Evolutionary conservation across 2,113 vertebrate genomes (phyloP).

Genomic region (Nesogale talazaci): DNA sequence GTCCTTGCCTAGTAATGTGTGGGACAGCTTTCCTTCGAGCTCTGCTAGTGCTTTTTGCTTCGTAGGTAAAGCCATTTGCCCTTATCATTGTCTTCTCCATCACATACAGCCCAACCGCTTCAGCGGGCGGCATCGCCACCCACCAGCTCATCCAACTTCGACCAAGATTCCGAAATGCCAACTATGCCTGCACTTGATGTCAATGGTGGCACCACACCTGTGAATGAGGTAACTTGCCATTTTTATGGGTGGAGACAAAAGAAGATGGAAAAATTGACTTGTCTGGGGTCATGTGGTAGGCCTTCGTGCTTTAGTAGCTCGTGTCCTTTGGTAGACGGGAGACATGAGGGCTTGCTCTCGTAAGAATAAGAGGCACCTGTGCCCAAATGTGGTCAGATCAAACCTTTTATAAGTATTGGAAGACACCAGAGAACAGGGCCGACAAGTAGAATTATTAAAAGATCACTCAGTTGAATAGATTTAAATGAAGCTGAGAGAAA

Average conservation of each 20-base stretch:
- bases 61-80: slow-evolving; percentile 12
- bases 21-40: not conserved
- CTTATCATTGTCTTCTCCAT: slow-evolving; percentile 48
- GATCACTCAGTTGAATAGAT: not conserved
- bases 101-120: slow-evolving; percentile 55
- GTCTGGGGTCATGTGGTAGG: not conserved
- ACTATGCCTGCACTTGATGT: slow-evolving; percentile 80
- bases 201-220: slow-evolving; percentile 71
- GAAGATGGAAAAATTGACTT: not conserved
- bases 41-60: not conserved
- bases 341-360: not conserved
- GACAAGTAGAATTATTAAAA: not conserved
- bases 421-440: not conserved
- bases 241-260: slow-evolving; percentile 33
- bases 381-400: not conserved
- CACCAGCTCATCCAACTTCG: slow-evolving; percentile 33
- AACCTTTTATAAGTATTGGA: slow-evolving; percentile 10
- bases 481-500: slow-evolving; percentile 10
- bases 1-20: slow-evolving; percentile 31
- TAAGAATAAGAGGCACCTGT: slow-evolving; percentile 29
- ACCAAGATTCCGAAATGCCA: slow-evolving; percentile 78
- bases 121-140: slow-evolving; percentile 53
- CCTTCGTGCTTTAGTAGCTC: not conserved
- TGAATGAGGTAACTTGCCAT: slow-evolving; percentile 72
- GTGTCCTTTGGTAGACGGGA: slow-evolving; percentile 30